A percentile compares a stretch with the other conserved stretches of the same genome.
Evolutionary conservation across 2,888 invertebrate genomes (phyloP).

Genomic region (Stegana nigrithorax): DNA sequence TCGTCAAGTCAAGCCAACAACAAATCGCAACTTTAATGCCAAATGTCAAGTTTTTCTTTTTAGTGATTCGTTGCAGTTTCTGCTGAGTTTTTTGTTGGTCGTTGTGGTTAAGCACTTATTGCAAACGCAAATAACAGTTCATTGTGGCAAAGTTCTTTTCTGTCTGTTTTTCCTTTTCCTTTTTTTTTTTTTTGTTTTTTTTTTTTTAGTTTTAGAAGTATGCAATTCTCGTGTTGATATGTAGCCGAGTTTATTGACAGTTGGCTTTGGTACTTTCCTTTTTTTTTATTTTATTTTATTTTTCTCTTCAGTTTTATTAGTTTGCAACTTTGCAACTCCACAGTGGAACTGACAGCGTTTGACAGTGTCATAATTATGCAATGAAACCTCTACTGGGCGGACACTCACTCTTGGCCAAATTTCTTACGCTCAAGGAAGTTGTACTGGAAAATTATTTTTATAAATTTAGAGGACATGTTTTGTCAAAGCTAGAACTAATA

Average conservation of each 20-base stretch:
- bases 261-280: not conserved
- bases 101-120: not conserved
- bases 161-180: not conserved
- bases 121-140: not conserved
- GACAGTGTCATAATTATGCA: no score
- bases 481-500: no score
- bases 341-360: no score
- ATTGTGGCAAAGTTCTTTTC: not conserved
- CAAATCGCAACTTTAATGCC: slow-evolving; percentile 12
- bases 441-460: no score
- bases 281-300: not conserved
- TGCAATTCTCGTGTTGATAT: not conserved
- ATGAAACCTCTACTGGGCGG: no score
- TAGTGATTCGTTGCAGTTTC: not conserved
- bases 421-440: no score
- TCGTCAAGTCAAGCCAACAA: not conserved
- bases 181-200: not conserved
- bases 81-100: no score
- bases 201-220: not conserved
- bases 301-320: no score
- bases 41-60: slow-evolving; percentile 10
- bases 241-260: not conserved
- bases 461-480: no score
- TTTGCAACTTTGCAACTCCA: no score
- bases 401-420: no score